Conservation (phyloP, 2,888 invertebrate genomes). For the Agrilus mali region DNA sequence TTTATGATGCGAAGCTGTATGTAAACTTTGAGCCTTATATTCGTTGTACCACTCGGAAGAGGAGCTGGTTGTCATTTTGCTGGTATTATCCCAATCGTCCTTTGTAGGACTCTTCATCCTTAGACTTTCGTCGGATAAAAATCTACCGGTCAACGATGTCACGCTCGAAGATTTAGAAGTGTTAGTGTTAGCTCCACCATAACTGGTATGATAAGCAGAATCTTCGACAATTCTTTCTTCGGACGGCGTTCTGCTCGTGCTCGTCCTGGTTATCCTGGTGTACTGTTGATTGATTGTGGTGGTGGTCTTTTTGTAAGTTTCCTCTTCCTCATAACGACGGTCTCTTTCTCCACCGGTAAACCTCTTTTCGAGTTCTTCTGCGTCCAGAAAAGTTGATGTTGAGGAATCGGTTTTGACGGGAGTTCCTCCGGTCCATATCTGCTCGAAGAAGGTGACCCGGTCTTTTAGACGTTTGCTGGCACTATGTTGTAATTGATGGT, state of each 20-base stretch:
- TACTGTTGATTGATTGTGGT: constrained; percentile 40
- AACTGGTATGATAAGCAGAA: constrained; percentile 46
- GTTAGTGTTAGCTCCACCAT: constrained; percentile 28
- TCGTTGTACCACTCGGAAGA: constrained; percentile 46
- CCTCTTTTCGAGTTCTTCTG: constrained; percentile 22
- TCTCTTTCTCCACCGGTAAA: constrained; percentile 19
- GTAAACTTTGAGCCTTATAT: constrained; percentile 45
- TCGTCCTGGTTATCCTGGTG: constrained; percentile 19
- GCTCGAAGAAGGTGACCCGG: constrained; percentile 69
- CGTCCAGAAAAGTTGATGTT: constrained; percentile 1
- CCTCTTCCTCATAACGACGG: background rate
- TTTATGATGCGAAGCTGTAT: constrained; percentile 49
- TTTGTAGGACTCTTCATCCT: constrained; percentile 31
- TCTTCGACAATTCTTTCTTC: constrained; percentile 40
- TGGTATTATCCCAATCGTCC: constrained; percentile 30
- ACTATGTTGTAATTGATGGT: constrained; percentile 6
- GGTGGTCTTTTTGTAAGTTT: constrained; percentile 14
- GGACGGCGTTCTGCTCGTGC: constrained; percentile 39
- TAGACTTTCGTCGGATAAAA: constrained; percentile 43
- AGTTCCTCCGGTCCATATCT: constrained; percentile 52
- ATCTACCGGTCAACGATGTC: constrained; percentile 36
- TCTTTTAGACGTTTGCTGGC: constrained; percentile 45
- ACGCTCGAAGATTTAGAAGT: constrained; percentile 41
- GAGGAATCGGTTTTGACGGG: constrained; percentile 5
- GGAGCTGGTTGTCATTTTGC: constrained; percentile 29